These are phyloP conservation scores for Orcinus orca DNA, from an alignment of 2,113 vertebrate species.

Conservation along the genomic window DNA sequence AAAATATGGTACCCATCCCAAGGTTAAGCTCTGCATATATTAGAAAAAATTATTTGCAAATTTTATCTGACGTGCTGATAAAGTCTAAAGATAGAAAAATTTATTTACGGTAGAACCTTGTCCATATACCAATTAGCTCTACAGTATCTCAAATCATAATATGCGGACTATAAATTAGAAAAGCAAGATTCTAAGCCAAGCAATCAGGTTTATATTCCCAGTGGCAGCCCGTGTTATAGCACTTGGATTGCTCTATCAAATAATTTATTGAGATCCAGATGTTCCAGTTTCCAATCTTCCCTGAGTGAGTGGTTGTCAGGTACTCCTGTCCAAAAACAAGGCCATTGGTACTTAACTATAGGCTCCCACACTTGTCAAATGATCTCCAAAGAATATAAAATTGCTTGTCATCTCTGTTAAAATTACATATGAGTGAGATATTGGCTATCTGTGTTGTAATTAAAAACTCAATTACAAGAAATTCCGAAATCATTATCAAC, in stretches of 20 bases:
- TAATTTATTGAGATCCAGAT: conserved; percentile 55
- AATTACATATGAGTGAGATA: conserved; percentile 47
- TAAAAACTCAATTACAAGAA: conserved; percentile 75
- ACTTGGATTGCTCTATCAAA: not conserved
- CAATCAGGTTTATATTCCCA: not conserved
- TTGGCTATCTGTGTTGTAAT: conserved; percentile 62
- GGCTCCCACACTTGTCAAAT: conserved; percentile 31
- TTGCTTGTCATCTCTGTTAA: conserved; percentile 56
- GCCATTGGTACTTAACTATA: not conserved
- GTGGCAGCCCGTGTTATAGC: not conserved
- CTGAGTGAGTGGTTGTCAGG: conserved; percentile 25
- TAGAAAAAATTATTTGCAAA: not conserved
- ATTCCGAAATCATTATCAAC: conserved; percentile 60
- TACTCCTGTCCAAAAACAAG: conserved; percentile 20
- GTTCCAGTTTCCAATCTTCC: not conserved
- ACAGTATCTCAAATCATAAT: not conserved
- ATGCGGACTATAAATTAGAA: not conserved
- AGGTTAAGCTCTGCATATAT: not conserved
- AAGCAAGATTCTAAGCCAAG: not conserved
- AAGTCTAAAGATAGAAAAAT: not conserved
- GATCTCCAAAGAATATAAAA: conserved; percentile 62
- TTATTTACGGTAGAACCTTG: not conserved
- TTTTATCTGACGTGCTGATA: not conserved
- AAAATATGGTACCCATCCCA: not conserved
- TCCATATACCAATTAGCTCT: not conserved